These are phyloP conservation scores for Drosophila littoralis DNA, from an alignment of 1,140 invertebrate species.

Conservation along the genomic window DNA sequence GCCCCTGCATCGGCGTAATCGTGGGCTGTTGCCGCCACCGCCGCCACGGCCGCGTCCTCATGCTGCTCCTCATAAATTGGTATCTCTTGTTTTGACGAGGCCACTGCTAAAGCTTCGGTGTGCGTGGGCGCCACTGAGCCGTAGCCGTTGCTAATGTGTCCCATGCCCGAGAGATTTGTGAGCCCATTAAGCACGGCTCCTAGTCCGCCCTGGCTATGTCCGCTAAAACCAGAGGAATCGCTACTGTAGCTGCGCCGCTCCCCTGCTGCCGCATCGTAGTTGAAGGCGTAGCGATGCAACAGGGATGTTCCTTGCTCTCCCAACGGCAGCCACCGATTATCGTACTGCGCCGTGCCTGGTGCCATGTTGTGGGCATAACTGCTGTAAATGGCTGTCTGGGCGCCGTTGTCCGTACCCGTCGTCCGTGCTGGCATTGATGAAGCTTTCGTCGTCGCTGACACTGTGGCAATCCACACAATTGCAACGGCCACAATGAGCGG, in stretches of 20 bases:
- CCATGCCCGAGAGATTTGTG: slow-evolving; percentile 75
- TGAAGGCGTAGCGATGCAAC: slow-evolving; percentile 44
- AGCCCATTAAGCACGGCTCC: slow-evolving; percentile 72
- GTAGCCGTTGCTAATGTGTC: slow-evolving; percentile 76
- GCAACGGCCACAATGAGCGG: slow-evolving; percentile 62
- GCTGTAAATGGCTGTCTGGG: background rate
- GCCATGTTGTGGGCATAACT: slow-evolving; percentile 50
- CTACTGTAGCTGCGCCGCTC: slow-evolving; percentile 39
- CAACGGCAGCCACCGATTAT: slow-evolving; percentile 67
- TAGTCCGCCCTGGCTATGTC: slow-evolving; percentile 37
- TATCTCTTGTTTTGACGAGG: slow-evolving; percentile 75
- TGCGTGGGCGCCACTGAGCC: slow-evolving; percentile 68
- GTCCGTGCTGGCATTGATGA: slow-evolving; percentile 18
- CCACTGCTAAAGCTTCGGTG: slow-evolving; percentile 57
- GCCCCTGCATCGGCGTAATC: slow-evolving; percentile 32
- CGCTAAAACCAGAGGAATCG: slow-evolving; percentile 24
- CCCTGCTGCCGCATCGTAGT: slow-evolving; percentile 24
- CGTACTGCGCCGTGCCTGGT: slow-evolving; percentile 36
- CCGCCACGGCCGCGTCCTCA: slow-evolving; percentile 71
- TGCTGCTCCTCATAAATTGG: slow-evolving; percentile 83
- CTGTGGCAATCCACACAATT: slow-evolving; percentile 51
- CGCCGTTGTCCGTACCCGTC: background rate
- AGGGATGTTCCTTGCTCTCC: slow-evolving; percentile 34
- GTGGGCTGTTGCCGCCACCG: slow-evolving; percentile 56
- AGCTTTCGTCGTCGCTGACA: slow-evolving; percentile 24